Conservation (phyloP, 2,797 vertebrate genomes). For the Sebastes matsubarae region DNA sequence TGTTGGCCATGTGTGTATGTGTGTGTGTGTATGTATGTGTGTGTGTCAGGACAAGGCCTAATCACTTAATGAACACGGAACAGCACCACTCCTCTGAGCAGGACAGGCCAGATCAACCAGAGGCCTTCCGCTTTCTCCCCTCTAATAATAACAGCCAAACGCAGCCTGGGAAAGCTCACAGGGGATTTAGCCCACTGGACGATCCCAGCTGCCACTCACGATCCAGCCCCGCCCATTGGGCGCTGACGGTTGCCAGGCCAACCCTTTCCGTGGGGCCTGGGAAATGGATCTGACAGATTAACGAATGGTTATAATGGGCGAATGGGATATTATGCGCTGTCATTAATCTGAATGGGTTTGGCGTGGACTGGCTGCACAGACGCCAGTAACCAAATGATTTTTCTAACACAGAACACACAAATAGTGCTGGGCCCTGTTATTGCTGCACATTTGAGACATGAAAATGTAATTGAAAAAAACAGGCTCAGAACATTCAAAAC, state of each 20-base stretch:
- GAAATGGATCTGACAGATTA: slow-evolving; percentile 72
- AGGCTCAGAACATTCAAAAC: background rate
- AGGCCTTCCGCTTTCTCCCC: slow-evolving; percentile 63
- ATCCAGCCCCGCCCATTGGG: slow-evolving; percentile 49
- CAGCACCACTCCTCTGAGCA: slow-evolving; percentile 66
- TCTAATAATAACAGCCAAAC: slow-evolving; percentile 77
- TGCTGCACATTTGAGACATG: slow-evolving; percentile 14
- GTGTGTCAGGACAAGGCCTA: slow-evolving; percentile 66
- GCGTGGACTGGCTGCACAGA: slow-evolving; percentile 31
- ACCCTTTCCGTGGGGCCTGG: slow-evolving; percentile 55
- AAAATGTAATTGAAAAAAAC: slow-evolving; percentile 33
- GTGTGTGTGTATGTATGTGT: slow-evolving; percentile 36
- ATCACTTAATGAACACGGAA: slow-evolving; percentile 85
- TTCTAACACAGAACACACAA: slow-evolving; percentile 35
- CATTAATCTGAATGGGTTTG: slow-evolving; percentile 73
- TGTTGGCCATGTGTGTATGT: slow-evolving; percentile 40
- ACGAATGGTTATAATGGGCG: slow-evolving; percentile 62
- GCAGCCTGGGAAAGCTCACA: slow-evolving; percentile 50
- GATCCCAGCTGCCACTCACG: slow-evolving; percentile 52
- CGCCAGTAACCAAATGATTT: slow-evolving; percentile 57
- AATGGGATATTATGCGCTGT: slow-evolving; percentile 69
- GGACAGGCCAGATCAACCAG: slow-evolving; percentile 74
- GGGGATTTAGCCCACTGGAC: slow-evolving; percentile 60
- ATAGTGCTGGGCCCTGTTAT: background rate
- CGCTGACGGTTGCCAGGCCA: slow-evolving; percentile 52